Evolutionary conservation across 2,113 vertebrate species (phyloP).

Genomic region (Progne subis): DNA sequence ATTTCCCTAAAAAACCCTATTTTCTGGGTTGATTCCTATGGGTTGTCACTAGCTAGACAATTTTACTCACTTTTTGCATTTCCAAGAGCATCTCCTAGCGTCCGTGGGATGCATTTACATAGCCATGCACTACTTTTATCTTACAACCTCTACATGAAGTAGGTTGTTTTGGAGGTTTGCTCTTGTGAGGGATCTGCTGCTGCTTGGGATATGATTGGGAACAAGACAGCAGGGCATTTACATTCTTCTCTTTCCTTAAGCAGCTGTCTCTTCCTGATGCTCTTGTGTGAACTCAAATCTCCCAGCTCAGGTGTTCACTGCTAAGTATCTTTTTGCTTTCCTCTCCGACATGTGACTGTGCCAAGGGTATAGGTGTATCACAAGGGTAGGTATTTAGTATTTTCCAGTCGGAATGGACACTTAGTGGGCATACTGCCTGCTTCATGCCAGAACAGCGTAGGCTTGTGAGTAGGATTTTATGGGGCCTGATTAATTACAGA

Average conservation of each 20-base stretch:
- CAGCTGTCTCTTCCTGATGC: not conserved
- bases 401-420: not conserved
- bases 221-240: not conserved
- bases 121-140: not conserved
- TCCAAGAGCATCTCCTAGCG: not conserved
- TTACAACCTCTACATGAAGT: not conserved
- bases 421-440: not conserved
- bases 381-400: not conserved
- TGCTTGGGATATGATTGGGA: not conserved
- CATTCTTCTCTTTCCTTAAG: not conserved
- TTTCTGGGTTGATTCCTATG: not conserved
- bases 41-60: not conserved
- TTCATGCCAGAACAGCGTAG: not conserved
- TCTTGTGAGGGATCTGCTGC: fast-evolving
- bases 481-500: not conserved
- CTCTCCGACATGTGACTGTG: not conserved
- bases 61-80: not conserved
- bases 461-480: not conserved
- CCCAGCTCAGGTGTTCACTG: not conserved
- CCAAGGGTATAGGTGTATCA: not conserved
- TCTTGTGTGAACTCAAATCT: not conserved
- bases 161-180: not conserved
- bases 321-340: not conserved
- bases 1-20: not conserved
- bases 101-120: fast-evolving